Base-by-base conservation (phyloP, 92 coral and sea anemone genomes). In the Zoanthus solanderi region DNA sequence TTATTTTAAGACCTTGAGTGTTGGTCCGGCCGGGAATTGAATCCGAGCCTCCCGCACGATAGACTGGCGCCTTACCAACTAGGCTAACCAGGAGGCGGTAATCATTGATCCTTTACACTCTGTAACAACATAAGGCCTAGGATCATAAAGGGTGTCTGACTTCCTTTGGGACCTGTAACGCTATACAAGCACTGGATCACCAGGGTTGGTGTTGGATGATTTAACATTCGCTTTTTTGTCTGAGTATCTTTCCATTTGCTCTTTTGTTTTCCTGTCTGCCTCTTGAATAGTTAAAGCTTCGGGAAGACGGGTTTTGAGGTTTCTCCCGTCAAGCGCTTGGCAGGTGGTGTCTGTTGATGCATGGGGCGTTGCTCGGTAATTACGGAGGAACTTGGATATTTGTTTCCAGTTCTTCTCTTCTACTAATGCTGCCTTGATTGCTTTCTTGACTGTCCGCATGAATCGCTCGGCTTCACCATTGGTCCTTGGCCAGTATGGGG, bases 61-160 rank as follows among this genome's bases (percentile, higher is more conserved):
- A 23, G 23, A 23, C 23, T 23, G 23, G 23, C 23, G 23, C 23
- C 23, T 23, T 23, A 23, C 23, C 23, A 23, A 23, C 23, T 23
- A 23, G 23, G 23, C 23, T 23, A 23, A 23, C 23, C 23, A 23
- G 23, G 23, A 23, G 23, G 23, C 87, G 17, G 78, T 83, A 34
- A 83, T 83, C 78, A 83, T 68, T 31, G 87, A 66, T 30, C 87
- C 87, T 69, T 83, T 83, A 10, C 77, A 15, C 16, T 16, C 42
- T 18, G 56, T 56, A 28, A 83, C 78, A 30, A 45, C 30, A 56
- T 83, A 67, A 29, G 87, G 87, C 29, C 3, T 29, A 42, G 87
- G 87, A 5, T 83, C 76, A 56, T 28, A 83, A 0, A 77, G 87
- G 7, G 79, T 66, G 14, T 8, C 11, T 34, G 63, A 3, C 18